Percentiles rank a stretch among this genome's conserved stretches.
Evolutionary conservation across 2,113 vertebrate species (phyloP).

Genomic region (Crotalus helleri): DNA sequence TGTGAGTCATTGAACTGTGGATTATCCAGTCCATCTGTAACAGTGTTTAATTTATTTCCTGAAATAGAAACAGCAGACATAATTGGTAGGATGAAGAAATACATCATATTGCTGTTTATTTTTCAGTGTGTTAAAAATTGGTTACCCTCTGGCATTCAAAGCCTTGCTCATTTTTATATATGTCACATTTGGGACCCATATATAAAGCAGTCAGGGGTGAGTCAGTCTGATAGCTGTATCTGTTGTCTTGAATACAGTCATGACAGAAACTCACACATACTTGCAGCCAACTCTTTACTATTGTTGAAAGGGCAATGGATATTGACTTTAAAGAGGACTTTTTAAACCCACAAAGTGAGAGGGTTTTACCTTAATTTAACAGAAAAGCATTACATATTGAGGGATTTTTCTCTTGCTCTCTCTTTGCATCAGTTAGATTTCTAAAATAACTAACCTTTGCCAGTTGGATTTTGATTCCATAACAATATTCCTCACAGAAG

Average conservation of each 20-base stretch:
- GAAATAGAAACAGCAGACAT: neutral
- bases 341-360: neutral
- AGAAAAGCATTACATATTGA: neutral
- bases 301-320: neutral
- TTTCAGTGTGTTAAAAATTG: neutral
- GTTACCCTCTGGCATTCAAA: neutral
- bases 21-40: neutral
- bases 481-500: neutral
- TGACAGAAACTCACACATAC: neutral
- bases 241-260: neutral
- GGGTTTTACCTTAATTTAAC: neutral
- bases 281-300: neutral
- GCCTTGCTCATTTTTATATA: neutral
- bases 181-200: neutral
- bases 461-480: neutral
- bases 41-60: neutral
- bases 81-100: neutral
- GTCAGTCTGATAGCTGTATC: neutral
- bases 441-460: neutral
- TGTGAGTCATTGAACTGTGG: neutral
- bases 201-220: neutral
- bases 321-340: neutral
- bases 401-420: neutral
- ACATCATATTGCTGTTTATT: neutral
- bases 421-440: neutral